These are phyloP conservation scores for Equus quagga DNA, from an alignment of 2,113 vertebrate species.

Conservation along the genomic window DNA sequence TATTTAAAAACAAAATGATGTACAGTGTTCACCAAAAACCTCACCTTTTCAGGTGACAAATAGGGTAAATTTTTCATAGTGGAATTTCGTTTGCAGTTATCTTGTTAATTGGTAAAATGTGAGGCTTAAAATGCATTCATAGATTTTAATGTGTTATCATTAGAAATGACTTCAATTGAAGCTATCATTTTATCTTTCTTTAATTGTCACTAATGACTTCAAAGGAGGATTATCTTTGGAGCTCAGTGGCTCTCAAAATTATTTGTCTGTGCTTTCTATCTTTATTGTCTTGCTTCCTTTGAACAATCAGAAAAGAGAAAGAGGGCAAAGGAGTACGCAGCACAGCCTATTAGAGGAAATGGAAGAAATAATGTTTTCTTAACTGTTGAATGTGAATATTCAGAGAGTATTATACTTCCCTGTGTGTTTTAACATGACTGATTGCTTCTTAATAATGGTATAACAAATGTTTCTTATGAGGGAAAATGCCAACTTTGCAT, in stretches of 20 bases:
- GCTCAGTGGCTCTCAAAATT: background rate
- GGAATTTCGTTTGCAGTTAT: background rate
- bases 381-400: background rate
- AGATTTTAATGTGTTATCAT: background rate
- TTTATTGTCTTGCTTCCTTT: background rate
- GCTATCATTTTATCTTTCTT: background rate
- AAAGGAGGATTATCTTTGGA: background rate
- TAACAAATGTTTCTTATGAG: background rate
- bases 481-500: background rate
- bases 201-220: background rate
- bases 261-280: background rate
- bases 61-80: background rate
- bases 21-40: background rate
- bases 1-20: background rate
- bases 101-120: background rate
- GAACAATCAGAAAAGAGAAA: background rate
- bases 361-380: background rate
- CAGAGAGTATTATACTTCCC: background rate
- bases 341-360: background rate
- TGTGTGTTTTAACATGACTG: background rate
- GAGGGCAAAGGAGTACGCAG: background rate
- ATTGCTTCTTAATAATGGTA: background rate
- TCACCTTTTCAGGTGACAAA: background rate
- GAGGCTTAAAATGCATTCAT: background rate
- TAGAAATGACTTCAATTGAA: background rate